Evolutionary conservation across 2,797 vertebrate species (phyloP), one percentile per base, ranked within the genome.

Genomic region (Periophthalmus magnuspinnatus): DNA sequence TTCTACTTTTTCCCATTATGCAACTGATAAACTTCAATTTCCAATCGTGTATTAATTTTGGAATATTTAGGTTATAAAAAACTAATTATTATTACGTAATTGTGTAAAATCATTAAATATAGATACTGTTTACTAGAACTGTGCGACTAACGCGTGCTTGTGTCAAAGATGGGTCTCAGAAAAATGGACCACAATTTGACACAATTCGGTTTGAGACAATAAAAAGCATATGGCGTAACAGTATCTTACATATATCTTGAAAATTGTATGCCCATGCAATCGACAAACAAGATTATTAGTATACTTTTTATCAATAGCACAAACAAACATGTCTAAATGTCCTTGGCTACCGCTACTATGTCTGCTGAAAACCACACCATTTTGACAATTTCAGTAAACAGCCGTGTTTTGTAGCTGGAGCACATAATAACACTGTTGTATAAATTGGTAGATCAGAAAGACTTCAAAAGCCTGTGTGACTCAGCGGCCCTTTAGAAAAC

Each of bases 371-470:
- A 28, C n/a, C 22, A 64, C 62, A 24, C 6, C 38, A 45, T 22
- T 63, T 47, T 47, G 61, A 45, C 24, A 33, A n/a, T 32, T 50
- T 24, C 16, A 17, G 38, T 28, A 47, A 64, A 64, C 22, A 48
- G 41, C 45, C 9, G 22, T 50, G 47, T 32, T 52, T 63, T 63
- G 60, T 24, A 45, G 61, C 28, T 47, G 16, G 28, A 50, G 24
- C 63, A 48, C 62, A 65, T 32, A 10, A 65, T 48, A 32, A 4
- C 14, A 65, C 16, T 68, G n/a, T 58, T 67, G 67, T 58, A 69
- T 76, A 76, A 81, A 84, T 83, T 77, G 71, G 63, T 72, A 68
- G 79, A 71, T 69, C 79, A 78, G 50, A 77, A 71, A 75, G 54
- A 71, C 36, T 62, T 79, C 75, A 81, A 80, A 82, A 82, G 78